Base-by-base conservation (phyloP, 2,888 invertebrate species). In the Eustalomyia histrio region DNA sequence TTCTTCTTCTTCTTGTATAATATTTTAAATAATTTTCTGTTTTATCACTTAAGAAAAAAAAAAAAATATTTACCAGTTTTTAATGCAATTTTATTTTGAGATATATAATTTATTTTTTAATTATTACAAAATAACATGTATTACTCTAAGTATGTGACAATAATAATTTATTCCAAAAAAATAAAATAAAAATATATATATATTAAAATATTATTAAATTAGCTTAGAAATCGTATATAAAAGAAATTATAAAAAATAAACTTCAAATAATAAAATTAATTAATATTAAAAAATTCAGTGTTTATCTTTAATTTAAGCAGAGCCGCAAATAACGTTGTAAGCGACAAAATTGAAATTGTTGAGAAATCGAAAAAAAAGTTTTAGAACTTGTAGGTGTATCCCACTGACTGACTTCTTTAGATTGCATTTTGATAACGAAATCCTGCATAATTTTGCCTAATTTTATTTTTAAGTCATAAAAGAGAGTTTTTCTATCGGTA, bases 161-260 rank as follows among this genome's bases (percentile, higher is more conserved):
- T 89, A 89, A 90, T 89, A 88, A 90, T 89, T 89, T 89, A 89
- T 89, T 89, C 89, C 86, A 87, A 85, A 86, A 81, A 74, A 58
- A 35, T 39, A 39, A 73, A 76, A 58, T 52, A 65, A 57, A 61
- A 75, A 67, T n/a, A n/a, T n/a, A 72, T n/a, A 9, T 69, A 72
- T 58, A 73, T 63, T 60, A 65, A 57, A 74, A 18, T 65, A 71
- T 68, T 43, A 61, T 64, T 64, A 72, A 61, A 64, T 80, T 78
- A 80, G 78, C 74, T 76, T 82, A 80, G 76, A 64, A 71, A 58
- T 33, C 72, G 61, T 79, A 71, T 61, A 71, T 64, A 82, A 67
- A 73, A 68, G 50, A 78, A 82, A 83, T 76, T 79, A 78, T 12
- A 80, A 78, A 72, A 82, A 79, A 53, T 50, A 74, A 76, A 73